These are phyloP conservation scores for Florisuga fusca DNA, from an alignment of 2,797 vertebrate species.

Conservation along the genomic window DNA sequence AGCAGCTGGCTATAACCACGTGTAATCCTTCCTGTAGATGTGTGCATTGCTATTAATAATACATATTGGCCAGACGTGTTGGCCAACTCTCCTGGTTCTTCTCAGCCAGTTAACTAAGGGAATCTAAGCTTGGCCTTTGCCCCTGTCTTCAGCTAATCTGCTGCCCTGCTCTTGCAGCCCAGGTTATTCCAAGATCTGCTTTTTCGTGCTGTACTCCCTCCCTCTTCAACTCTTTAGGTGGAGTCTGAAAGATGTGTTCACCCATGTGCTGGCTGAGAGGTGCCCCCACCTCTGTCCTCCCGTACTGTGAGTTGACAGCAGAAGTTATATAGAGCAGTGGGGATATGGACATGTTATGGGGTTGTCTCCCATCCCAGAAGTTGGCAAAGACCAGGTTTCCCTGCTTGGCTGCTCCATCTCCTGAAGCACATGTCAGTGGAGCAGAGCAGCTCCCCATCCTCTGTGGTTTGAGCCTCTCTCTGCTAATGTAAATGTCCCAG, in stretches of 20 bases:
- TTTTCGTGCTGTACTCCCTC: rapidly evolving
- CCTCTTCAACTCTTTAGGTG: background rate
- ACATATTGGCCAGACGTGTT: rapidly evolving
- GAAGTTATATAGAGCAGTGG: background rate
- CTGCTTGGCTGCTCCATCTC: background rate
- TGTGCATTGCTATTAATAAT: no score
- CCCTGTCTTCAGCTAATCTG: background rate
- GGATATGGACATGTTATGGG: background rate
- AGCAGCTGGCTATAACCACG: background rate
- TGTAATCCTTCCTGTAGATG: background rate
- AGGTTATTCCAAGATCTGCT: background rate
- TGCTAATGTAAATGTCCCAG: background rate
- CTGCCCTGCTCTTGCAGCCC: background rate
- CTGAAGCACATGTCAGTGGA: rapidly evolving
- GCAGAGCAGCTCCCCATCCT: background rate
- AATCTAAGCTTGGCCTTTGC: background rate
- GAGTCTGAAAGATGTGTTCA: background rate
- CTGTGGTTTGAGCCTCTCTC: rapidly evolving
- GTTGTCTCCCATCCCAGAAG: background rate
- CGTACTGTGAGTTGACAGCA: rapidly evolving
- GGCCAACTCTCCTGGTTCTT: background rate
- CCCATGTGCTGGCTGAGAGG: background rate
- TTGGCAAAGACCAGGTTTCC: background rate
- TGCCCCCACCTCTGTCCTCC: background rate
- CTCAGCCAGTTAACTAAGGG: background rate